These are phyloP conservation scores for Brachionus koreanus DNA, from an alignment of 1,140 invertebrate species.

Conservation along the genomic window DNA sequence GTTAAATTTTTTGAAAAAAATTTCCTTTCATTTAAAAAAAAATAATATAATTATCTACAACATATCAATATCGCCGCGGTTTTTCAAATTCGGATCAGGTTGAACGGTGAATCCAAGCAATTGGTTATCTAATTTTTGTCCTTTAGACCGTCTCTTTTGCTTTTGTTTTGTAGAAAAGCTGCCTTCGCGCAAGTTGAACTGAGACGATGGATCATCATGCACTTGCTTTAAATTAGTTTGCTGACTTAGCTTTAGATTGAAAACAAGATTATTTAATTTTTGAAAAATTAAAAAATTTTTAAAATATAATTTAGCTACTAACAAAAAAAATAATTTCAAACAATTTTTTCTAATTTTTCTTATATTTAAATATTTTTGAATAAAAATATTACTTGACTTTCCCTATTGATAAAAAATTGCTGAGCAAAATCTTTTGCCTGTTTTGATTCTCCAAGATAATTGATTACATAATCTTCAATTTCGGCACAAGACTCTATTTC, in stretches of 20 bases:
- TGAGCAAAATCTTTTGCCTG: constrained; percentile 43
- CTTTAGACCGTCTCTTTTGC: constrained; percentile 43
- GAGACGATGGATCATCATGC: constrained; percentile 21
- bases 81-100: constrained; percentile 43
- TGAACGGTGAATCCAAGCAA: constrained; percentile 40
- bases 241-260: neutral
- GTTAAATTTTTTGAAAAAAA: neutral
- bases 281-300: neutral
- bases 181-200: neutral
- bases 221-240: constrained; percentile 29
- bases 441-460: constrained; percentile 35
- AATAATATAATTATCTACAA: constrained; percentile 39
- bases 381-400: constrained; percentile 7
- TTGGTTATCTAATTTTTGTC: constrained; percentile 36
- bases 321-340: neutral
- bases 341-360: neutral
- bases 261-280: neutral
- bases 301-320: neutral
- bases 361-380: neutral
- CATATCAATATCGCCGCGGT: constrained; percentile 42
- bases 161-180: constrained; percentile 40
- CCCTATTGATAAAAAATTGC: constrained; percentile 40
- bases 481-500: constrained; percentile 38
- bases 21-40: neutral
- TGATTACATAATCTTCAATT: constrained; percentile 41